Conservation (phyloP, 2,113 vertebrate genomes). For the human (Homo sapiens) region DNA sequence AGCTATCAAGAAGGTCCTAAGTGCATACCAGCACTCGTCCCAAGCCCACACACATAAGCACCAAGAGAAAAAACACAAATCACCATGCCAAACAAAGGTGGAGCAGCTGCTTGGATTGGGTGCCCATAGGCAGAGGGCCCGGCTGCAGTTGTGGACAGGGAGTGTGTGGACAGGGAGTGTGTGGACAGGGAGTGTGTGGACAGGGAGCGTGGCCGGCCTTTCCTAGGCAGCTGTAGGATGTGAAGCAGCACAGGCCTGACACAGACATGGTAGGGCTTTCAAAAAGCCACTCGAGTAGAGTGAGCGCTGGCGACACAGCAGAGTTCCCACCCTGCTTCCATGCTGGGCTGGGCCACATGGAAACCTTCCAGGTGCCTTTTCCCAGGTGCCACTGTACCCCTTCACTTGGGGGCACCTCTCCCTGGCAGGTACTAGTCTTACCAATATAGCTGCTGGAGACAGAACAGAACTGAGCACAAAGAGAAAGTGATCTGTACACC, state of each 20-base stretch:
- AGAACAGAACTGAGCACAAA: background rate
- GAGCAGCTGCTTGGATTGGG: background rate
- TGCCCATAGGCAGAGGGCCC: fast-evolving
- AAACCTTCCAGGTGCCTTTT: background rate
- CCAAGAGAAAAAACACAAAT: background rate
- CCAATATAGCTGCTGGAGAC: background rate
- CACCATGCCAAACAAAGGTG: background rate
- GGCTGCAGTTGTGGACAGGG: fast-evolving
- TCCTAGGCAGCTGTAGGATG: fast-evolving
- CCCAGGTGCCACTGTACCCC: background rate
- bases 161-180: no score
- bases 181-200: fast-evolving
- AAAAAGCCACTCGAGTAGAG: fast-evolving
- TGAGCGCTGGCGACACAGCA: background rate
- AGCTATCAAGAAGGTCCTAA: background rate
- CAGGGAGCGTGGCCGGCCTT: fast-evolving
- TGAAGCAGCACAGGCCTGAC: fast-evolving
- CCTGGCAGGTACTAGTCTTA: background rate
- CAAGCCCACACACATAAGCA: background rate
- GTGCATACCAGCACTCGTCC: fast-evolving
- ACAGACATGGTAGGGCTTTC: fast-evolving
- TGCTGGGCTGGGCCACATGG: fast-evolving
- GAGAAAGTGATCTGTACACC: background rate
- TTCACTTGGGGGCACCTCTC: background rate
- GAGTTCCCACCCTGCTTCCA: no score